phyloP scores from a whole-genome alignment of 1,140 invertebrate species.

The Lysiphlebus fabarum region DNA sequence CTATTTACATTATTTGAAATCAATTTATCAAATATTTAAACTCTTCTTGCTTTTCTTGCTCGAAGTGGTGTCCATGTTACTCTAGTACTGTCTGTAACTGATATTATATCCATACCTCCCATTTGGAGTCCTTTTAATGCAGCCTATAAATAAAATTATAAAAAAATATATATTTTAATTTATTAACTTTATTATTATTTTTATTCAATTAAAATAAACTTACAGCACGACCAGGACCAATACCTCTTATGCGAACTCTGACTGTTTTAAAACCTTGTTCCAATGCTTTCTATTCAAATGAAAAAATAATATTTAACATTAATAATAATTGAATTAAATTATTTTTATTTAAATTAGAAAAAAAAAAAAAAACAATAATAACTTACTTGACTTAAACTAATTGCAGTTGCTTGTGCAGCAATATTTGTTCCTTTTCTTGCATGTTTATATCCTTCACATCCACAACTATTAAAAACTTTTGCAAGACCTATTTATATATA shows the following conservation, averaged over 20 bases:
- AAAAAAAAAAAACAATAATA: constrained; percentile 16
- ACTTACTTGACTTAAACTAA: constrained; percentile 69
- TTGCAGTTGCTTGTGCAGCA: constrained; percentile 89
- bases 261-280: constrained; percentile 71
- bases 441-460: constrained; percentile 92
- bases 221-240: constrained; percentile 74
- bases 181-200: too few relatives aligned
- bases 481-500: constrained; percentile 53
- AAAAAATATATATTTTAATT: too few relatives aligned
- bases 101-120: constrained; percentile 83
- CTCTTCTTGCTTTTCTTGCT: constrained; percentile 70
- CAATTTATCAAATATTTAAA: constrained; percentile 53
- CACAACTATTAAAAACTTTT: constrained; percentile 68
- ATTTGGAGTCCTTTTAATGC: constrained; percentile 91
- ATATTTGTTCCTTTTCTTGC: constrained; percentile 93
- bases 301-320: constrained; percentile 21
- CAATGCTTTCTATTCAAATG: constrained; percentile 68
- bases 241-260: constrained; percentile 71
- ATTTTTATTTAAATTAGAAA: too few relatives aligned
- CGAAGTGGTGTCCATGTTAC: constrained; percentile 76
- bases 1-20: too few relatives aligned
- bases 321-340: neutral
- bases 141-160: constrained; percentile 60
- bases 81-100: constrained; percentile 83
- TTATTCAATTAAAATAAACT: too few relatives aligned